Evolutionary conservation across 92 coral and sea anemone species (phyloP), one percentile per base, ranked within the genome.

Genomic region (Micromussa lordhowensis): DNA sequence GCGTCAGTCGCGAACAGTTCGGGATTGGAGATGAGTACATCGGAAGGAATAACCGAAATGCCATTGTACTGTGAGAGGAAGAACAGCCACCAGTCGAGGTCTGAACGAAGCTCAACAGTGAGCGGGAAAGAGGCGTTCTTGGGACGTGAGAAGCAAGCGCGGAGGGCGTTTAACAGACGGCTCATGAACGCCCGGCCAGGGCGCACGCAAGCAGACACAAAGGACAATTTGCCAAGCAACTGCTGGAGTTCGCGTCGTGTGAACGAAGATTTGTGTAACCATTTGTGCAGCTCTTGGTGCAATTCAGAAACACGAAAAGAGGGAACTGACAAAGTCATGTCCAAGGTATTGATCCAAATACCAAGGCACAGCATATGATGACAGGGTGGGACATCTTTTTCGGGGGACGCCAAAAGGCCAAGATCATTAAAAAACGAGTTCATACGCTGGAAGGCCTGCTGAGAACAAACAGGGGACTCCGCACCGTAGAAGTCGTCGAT

Each of bases 1-100:
- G 93, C 89, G 83, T 91, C 91, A 22, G 91, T 83, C 26, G 87
- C 91, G 59, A 88, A 78, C 24, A 63, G 92, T 75, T 83, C 80
- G 0, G 86, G 87, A 53, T 87, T 75, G 81, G 85, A 81, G 69
- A 83, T 70, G 22, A 82, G 55, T 77, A 81, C 54, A 48, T 91
- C 79, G 13, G 82, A 31, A 38, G 92, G 94, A 71, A 88, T 88
- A 32, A 92, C 92, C 1, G 87, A 85, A 61, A 92, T 61, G 63
- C 87, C 90, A 63, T 92, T 92, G 87, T 83, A 92, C 58, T 88
- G 81, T 6, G 78, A 35, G 44, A 92, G 84, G 35, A 91, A 82
- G 30, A 44, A 73, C 58, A 83, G 31, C 92, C 92, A 92, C 90
- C 94, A 92, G n/a, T n/a, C n/a, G n/a, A n/a, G n/a, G n/a, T n/a